Evolutionary conservation across 2,797 vertebrate species (phyloP), one percentile per base, ranked within the genome.

Genomic region (Helostoma temminkii): DNA sequence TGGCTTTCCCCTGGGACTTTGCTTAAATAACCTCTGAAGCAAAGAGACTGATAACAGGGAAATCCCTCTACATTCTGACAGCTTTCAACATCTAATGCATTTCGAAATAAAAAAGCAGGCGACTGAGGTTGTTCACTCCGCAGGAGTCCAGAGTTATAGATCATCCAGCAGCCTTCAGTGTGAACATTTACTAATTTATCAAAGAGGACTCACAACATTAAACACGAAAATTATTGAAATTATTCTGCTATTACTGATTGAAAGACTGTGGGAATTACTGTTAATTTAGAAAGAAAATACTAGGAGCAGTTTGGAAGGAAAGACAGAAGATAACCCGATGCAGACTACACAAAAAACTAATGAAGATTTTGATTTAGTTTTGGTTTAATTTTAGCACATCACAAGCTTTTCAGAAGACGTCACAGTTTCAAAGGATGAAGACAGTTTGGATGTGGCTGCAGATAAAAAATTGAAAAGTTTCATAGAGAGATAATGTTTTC

Each of bases 381-480:
- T 61, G 41, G 26, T 57, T 47, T 14, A 0, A 42, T 53, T 72
- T 52, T 43, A 39, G 16, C 45, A 48, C 36, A 15, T 62, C 30
- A 45, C 26, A 16, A 30, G 30, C 26, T 55, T 67, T 64, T 69
- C n/a, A 19, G 22, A 43, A 9, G 48, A 48, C 19, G 15, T 70
- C 26, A 56, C 32, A 2, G 1, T 68, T 76, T 76, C 21, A 67
- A 73, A 64, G 32, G 54, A n/a, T 28, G 50, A 56, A 56, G 54
- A 59, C 11, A 22, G 18, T 77, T 52, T 50, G 9, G 28, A 45
- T 57, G 47, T 49, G 25, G 30, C 43, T 24, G 37, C 39, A 49
- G 55, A 70, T 68, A 30, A 43, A 19, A 58, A 67, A 75, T 48
- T 50, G 34, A 65, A 73, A 74, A 4, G 62, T 62, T 73, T 74